Conservation (phyloP, 2,113 vertebrate species). For the Rutilus rutilus region DNA sequence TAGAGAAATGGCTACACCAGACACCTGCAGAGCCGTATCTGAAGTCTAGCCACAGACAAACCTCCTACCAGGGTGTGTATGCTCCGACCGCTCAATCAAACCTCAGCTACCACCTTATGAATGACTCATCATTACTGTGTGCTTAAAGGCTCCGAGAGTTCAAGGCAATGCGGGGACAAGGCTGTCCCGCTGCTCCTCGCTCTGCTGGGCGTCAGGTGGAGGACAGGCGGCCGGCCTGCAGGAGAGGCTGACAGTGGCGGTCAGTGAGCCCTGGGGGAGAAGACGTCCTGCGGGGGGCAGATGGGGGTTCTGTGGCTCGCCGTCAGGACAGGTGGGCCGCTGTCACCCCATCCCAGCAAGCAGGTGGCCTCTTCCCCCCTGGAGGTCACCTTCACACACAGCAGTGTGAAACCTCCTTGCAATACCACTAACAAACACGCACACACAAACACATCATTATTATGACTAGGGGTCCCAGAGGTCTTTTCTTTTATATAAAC, state of each 20-base stretch:
- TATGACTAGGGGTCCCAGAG: background rate
- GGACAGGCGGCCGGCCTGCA: constrained; percentile 63
- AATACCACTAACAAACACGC: constrained; percentile 62
- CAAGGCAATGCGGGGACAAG: background rate
- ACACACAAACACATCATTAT: constrained; percentile 48
- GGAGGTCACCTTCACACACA: constrained; percentile 77
- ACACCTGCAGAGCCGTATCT: constrained; percentile 27
- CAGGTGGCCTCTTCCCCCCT: constrained; percentile 74
- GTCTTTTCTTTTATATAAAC: constrained; percentile 11
- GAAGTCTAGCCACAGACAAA: background rate
- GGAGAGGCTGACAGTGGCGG: constrained; percentile 71
- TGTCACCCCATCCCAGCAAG: constrained; percentile 78
- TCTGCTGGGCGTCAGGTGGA: constrained; percentile 35
- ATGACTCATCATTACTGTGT: constrained; percentile 35
- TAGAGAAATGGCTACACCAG: background rate
- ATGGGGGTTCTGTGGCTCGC: constrained; percentile 66
- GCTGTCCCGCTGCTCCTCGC: constrained; percentile 18
- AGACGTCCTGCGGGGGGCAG: constrained; percentile 67
- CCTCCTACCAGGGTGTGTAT: constrained; percentile 16
- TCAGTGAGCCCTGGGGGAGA: constrained; percentile 70
- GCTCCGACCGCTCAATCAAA: constrained; percentile 29
- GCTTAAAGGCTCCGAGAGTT: constrained; percentile 11
- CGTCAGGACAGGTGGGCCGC: constrained; percentile 79
- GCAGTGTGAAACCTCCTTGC: constrained; percentile 56
- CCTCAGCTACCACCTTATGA: background rate